Evolutionary conservation across 1,140 invertebrate genomes (phyloP), one percentile per base, ranked within the genome.

Genomic region (Microplitis mediator): DNA sequence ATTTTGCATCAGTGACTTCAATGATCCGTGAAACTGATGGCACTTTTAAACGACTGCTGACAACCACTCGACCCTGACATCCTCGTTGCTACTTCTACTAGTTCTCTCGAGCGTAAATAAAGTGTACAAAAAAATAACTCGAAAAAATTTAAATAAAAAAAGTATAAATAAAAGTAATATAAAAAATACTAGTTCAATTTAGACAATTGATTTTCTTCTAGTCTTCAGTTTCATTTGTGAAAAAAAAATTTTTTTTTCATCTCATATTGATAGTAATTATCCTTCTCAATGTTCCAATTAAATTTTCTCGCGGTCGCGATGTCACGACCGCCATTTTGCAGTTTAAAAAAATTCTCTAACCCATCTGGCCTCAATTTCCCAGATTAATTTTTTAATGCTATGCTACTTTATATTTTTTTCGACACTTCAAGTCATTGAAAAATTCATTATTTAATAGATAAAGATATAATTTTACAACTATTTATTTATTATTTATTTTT

Each of bases 1-100:
- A 23, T 67, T 9, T 32, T 31, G 13, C 65, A 67, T 67, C 51
- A 67, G 52, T 50, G 23, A 67, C 65, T 67, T 14, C 31, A 54
- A 50, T 31, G 65, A 54, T 50, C 32, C 39, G 16, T 67, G 50
- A 67, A 23, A 13, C 14, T 11, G 50, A 51, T 67, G 16, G 39
- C 39, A 45, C 39, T 67, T 67, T 62, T 13, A 32, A 67, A 34
- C 31, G 39, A 51, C 50, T 36, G n/a, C 9, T 16, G 23, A 58
- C 56, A 58, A 31, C 56, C 16, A 23, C 16, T 58, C 56, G 56
- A 58, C 56, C 56, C 9, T 58, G 56, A 58, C 16, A 23, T 58
- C 16, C 16, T 54, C 52, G 14, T 31, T 9, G 16, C 16, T 58
- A 23, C 5, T 31, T 23, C 56, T 23, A 23, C 16, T 9, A 16